Evolutionary conservation across 1,140 invertebrate species (phyloP), one percentile per base, ranked within the genome.

Genomic region (Drosophila rufa): DNA sequence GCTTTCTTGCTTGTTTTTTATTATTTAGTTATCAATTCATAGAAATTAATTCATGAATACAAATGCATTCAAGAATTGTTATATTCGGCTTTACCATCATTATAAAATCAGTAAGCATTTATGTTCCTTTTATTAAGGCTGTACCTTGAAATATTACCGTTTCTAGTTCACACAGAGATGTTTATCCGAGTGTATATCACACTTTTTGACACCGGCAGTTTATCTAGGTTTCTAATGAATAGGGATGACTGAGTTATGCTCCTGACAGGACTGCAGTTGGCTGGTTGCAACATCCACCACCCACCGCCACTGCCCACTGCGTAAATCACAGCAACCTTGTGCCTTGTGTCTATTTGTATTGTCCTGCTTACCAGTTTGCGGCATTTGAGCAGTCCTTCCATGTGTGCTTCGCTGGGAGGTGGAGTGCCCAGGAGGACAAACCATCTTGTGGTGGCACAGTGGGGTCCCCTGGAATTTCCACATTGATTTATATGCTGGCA

Each of bases 271-370:
- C 74, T 85, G 73, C 68, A 64, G 68, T 58, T 53, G 61, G 25
- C 22, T 25, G 22, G 19, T 12, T 66, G 47, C 71, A 71, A 17
- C 40, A 11, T 11, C 40, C 40, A 42, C 19, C 58, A 25, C 27
- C 19, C 58, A 8, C 30, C 9, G 33, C 40, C 43, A 25, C 11
- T 17, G 11, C 33, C 36, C 46, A 43, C 46, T 77, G 60, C 64
- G 73, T 81, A 78, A 74, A 77, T 67, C 79, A 78, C 62, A 62
- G 76, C 45, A 50, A 55, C 75, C 75, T 78, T 77, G 57, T 75
- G 71, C 61, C 60, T 59, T 57, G 51, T 40, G 56, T 45, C 56
- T 62, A 58, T 48, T 61, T 61, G 47, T 67, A 40, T 67, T 50
- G 61, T 67, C 61, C 61, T 68, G 64, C n/a, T 69, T 19, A 70